These are phyloP conservation scores for Chlamydotis undulata DNA, from an alignment of 2,113 vertebrate species.

Conservation along the genomic window DNA sequence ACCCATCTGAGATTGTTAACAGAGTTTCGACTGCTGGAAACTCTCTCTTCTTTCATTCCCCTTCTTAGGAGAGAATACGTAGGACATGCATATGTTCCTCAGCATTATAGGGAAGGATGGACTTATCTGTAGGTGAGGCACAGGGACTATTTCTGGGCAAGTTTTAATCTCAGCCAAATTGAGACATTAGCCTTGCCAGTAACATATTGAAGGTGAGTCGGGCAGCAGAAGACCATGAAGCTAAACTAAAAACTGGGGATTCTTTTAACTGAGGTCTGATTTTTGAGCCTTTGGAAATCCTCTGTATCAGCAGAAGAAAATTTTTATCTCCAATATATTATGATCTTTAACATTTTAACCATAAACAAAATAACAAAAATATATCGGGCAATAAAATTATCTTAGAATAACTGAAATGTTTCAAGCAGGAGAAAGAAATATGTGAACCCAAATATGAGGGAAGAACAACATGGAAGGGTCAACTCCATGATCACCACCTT, in stretches of 20 bases:
- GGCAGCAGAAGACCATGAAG: neutral
- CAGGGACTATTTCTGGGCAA: neutral
- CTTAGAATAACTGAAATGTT: neutral
- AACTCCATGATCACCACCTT: neutral
- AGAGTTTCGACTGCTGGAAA: neutral
- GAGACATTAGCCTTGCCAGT: neutral
- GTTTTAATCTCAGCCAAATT: neutral
- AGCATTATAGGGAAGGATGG: neutral
- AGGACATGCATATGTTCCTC: neutral
- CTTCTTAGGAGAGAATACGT: neutral
- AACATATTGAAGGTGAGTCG: neutral
- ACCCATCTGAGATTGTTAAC: neutral
- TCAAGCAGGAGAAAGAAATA: neutral
- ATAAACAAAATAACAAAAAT: neutral
- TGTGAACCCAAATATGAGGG: neutral
- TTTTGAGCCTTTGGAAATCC: neutral
- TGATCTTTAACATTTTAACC: neutral
- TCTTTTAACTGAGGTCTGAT: neutral
- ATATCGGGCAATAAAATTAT: neutral
- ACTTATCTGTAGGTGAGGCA: neutral
- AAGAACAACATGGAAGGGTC: neutral
- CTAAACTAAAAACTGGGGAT: neutral
- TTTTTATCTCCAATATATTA: neutral
- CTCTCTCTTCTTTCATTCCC: neutral
- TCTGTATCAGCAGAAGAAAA: neutral